Evolutionary conservation across 2,797 vertebrate species (phyloP), one percentile per base, ranked within the genome.

Genomic region (Trematomus bernacchii): DNA sequence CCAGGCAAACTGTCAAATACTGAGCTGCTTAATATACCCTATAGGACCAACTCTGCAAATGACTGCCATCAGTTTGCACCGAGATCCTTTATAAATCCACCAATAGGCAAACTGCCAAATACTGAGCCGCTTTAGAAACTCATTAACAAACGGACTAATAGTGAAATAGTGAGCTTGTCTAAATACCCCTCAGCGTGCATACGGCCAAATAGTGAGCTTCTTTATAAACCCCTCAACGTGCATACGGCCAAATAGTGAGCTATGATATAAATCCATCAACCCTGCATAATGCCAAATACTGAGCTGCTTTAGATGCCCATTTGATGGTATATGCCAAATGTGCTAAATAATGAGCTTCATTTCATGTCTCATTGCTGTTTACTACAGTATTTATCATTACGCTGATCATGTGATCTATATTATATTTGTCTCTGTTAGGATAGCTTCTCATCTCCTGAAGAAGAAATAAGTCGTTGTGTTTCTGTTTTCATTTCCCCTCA

Each of bases 111-210:
- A 19, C 0, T 57, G 46, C 66, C 65, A 51, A 46, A 63, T 66
- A 60, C 0, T 64, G 16, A 50, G n/a, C 46, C 53, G 58, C 57
- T 67, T 44, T 50, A 46, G 19, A 9, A 62, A 16, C 23, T 13
- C 14, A 30, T 3, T 3, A 16, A 10, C 16, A 55, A 7, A 1
- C 1, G 10, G 13, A 0, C 3, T 63, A 59, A 48, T 33, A 37
- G 33, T 37, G 37, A 68, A 51, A 66, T 54, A 54, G 2, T 66
- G 42, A 61, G 47, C 64, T 64, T 23, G 58, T 64, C 16, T 13
- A 40, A 4, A 10, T 10, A 46, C 21, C 4, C 10, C 16, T 33
- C 18, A 70, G 60, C 6, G 6, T 37, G 33, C 33, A 37, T 37
- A 37, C 6, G 6, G 33, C 33, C 6, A 37, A 8, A 37, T 37